phyloP scores from a whole-genome alignment of 2,888 invertebrate species.

The Alloplasta piceator region DNA sequence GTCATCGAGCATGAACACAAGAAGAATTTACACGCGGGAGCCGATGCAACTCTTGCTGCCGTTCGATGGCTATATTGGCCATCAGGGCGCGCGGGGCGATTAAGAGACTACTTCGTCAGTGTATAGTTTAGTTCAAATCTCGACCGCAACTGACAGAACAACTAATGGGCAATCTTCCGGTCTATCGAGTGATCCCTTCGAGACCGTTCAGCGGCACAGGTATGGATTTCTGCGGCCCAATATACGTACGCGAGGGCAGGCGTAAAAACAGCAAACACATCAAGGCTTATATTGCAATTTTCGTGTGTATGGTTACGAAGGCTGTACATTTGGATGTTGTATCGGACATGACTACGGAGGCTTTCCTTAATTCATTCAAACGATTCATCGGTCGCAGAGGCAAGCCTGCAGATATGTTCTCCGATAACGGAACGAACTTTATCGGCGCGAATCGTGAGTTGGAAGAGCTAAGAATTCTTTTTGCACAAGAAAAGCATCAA shows the following conservation, averaged over 20 bases:
- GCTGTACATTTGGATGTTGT: slow-evolving; percentile 20
- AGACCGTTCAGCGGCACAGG: slow-evolving; percentile 13
- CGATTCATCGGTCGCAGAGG: slow-evolving; percentile 21
- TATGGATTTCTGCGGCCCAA: slow-evolving; percentile 17
- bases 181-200: neutral
- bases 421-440: neutral
- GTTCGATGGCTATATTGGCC: slow-evolving; percentile 17
- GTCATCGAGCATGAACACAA: slow-evolving; percentile 16
- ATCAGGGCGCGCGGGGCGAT: neutral
- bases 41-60: slow-evolving; percentile 5
- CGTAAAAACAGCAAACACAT: slow-evolving; percentile 2
- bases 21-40: neutral
- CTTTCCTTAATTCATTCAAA: neutral
- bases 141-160: neutral
- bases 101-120: slow-evolving; percentile 15
- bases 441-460: slow-evolving; percentile 26
- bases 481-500: slow-evolving; percentile 4
- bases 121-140: neutral
- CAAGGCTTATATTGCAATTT: slow-evolving; percentile 13
- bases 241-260: neutral
- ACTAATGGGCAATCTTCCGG: slow-evolving; percentile 22
- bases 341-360: slow-evolving; percentile 7
- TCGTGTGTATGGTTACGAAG: slow-evolving; percentile 28
- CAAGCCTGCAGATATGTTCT: neutral
- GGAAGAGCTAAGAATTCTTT: neutral